Evolutionary conservation across 2,888 invertebrate species (phyloP), one percentile per base, ranked within the genome.

Genomic region (Dysmachus trigonus): DNA sequence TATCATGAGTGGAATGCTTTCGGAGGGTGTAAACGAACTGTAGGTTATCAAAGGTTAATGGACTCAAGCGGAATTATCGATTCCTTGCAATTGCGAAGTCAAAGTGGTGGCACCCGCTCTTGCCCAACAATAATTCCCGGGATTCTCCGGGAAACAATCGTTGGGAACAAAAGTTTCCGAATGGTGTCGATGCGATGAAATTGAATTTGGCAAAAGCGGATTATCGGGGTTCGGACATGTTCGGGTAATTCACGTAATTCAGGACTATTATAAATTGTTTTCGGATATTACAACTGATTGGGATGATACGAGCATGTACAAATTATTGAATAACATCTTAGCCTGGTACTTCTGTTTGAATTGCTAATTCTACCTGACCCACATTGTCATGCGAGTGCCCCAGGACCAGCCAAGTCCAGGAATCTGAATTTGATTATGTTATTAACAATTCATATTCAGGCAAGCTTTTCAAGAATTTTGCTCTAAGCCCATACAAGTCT

Each of bases 51-150:
- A 73, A 73, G 51, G 47, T 79, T 79, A 47, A 79, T 79, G 47
- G 51, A 79, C 79, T 79, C 15, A 51, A 79, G 31, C 38, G n/a
- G 51, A 79, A 79, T 79, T 38, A 79, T 79, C 47, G 79, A 51
- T 79, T 79, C 15, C 73, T 62, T 62, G 22, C 27, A 27, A 62
- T 22, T 62, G 10, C 18, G 62, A 62, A 62, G 62, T 62, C 62
- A 62, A 62, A 22, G 62, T 27, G 22, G 62, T 10, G 22, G 62
- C 1, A 27, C 62, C 62, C 8, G 10, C 3, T 62, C 27, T 10
- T 8, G 47, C 47, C 47, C 62, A 7, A 7, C 27, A 62, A 8
- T 62, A 62, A 62, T 62, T 22, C 62, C 22, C 27, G 62, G 62
- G 22, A 62, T 62, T 62, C 62, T 27, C 62, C 22, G 8, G 62